Evolutionary conservation across 2,888 invertebrate genomes (phyloP).

Genomic region (Ischnura elegans): DNA sequence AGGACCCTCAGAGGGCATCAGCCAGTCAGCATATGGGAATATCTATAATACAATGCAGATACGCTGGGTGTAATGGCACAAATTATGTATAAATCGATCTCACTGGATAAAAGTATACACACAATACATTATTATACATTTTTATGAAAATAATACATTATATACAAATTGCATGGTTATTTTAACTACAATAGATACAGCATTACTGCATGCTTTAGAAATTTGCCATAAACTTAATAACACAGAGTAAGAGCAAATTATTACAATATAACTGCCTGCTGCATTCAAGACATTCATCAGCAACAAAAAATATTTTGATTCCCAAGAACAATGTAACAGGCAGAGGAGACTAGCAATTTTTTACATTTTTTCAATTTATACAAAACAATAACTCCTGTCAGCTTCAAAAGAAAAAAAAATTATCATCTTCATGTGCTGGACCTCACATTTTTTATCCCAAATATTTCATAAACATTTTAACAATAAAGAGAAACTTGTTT

Average conservation of each 20-base stretch:
- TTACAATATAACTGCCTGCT: constrained; percentile 66
- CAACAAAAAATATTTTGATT: constrained; percentile 53
- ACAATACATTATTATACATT: constrained; percentile 64
- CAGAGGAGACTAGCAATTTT: constrained; percentile 59
- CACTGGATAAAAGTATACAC: constrained; percentile 62
- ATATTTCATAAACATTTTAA: not conserved
- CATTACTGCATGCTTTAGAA: constrained; percentile 32
- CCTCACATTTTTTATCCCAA: constrained; percentile 6
- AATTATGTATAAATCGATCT: constrained; percentile 65
- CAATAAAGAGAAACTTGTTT: not conserved
- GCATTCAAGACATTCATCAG: constrained; percentile 50
- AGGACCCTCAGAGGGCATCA: constrained; percentile 57
- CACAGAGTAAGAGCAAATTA: constrained; percentile 56
- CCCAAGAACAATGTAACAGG: constrained; percentile 63
- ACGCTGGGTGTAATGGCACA: constrained; percentile 59
- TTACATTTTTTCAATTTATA: constrained; percentile 36
- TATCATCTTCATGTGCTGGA: constrained; percentile 14
- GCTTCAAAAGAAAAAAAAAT: constrained; percentile 9
- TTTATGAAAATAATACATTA: constrained; percentile 67
- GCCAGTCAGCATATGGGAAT: constrained; percentile 65
- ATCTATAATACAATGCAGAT: constrained; percentile 65
- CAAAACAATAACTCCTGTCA: constrained; percentile 42
- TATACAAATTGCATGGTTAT: constrained; percentile 64
- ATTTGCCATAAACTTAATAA: constrained; percentile 56
- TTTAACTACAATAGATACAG: constrained; percentile 54